These are phyloP conservation scores for Crenichthys baileyi DNA, from an alignment of 2,797 vertebrate species.

Conservation along the genomic window DNA sequence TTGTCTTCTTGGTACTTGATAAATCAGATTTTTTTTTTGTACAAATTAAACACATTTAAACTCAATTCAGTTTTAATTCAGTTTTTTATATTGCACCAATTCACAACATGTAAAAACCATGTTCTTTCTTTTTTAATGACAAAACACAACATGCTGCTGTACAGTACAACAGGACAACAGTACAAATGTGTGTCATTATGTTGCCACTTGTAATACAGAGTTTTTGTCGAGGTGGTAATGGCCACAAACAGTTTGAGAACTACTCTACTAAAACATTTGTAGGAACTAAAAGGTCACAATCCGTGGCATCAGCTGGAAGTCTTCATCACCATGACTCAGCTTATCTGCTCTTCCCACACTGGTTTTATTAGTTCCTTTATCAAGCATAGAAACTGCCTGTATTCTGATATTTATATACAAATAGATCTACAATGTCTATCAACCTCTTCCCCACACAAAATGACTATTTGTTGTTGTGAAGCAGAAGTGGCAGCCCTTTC, in stretches of 20 bases:
- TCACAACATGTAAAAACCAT: background rate
- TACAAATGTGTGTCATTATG: background rate
- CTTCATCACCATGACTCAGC: constrained; percentile 12
- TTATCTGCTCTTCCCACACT: background rate
- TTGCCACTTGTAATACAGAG: background rate
- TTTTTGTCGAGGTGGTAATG: background rate
- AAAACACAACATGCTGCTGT: background rate
- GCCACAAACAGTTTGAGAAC: background rate
- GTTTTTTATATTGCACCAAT: no score
- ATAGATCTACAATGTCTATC: background rate
- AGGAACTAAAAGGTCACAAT: background rate
- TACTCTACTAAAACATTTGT: background rate
- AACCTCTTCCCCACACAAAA: no score
- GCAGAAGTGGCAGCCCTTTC: background rate
- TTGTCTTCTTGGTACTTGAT: background rate
- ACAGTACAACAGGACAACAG: background rate
- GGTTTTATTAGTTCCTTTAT: constrained; percentile 6
- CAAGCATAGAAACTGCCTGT: background rate
- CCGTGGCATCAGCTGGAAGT: background rate
- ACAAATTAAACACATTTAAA: background rate
- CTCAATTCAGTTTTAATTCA: no score
- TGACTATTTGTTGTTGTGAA: no score
- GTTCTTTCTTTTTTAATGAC: background rate
- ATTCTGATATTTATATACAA: background rate
- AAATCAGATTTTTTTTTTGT: background rate